Conservation (phyloP, 2,113 vertebrate genomes). For the Bostrychus sinensis region DNA sequence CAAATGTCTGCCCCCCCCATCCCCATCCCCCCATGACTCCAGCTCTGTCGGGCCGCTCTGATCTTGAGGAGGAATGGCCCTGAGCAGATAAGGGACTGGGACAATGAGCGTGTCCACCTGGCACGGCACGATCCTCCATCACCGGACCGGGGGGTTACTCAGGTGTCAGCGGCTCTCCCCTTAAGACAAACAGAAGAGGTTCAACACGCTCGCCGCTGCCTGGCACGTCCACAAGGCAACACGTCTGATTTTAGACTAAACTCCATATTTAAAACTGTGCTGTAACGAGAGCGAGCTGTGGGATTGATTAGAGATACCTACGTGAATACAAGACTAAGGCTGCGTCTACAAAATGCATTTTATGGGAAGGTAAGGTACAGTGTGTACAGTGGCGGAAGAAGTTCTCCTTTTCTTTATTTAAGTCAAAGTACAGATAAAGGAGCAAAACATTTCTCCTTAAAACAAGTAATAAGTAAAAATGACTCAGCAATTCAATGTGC, state of each 20-base stretch:
- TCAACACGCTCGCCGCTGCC: slow-evolving; percentile 41
- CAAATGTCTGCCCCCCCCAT: slow-evolving; percentile 43
- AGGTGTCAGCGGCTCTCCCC: slow-evolving; percentile 50
- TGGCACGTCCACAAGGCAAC: slow-evolving; percentile 42
- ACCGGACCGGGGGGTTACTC: slow-evolving; percentile 39
- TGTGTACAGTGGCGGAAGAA: too few relatives aligned
- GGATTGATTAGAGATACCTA: slow-evolving; percentile 19
- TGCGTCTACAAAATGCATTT: too few relatives aligned
- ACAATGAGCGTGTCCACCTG: slow-evolving; percentile 71
- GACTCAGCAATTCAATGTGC: too few relatives aligned
- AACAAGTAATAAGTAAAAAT: too few relatives aligned
- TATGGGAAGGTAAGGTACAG: too few relatives aligned
- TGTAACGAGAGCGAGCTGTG: slow-evolving; percentile 14
- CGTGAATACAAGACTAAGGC: background rate
- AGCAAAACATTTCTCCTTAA: too few relatives aligned
- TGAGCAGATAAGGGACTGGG: slow-evolving; percentile 65
- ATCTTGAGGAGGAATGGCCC: slow-evolving; percentile 67
- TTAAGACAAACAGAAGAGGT: slow-evolving; percentile 36
- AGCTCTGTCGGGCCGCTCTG: slow-evolving; percentile 55
- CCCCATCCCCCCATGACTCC: slow-evolving; percentile 26
- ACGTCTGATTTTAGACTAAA: slow-evolving; percentile 40
- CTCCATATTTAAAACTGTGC: slow-evolving; percentile 9
- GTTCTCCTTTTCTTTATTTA: too few relatives aligned
- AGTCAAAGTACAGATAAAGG: too few relatives aligned
- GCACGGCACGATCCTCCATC: slow-evolving; percentile 59